phyloP scores from a whole-genome alignment of 2,113 vertebrate species.

The Numida meleagris region DNA sequence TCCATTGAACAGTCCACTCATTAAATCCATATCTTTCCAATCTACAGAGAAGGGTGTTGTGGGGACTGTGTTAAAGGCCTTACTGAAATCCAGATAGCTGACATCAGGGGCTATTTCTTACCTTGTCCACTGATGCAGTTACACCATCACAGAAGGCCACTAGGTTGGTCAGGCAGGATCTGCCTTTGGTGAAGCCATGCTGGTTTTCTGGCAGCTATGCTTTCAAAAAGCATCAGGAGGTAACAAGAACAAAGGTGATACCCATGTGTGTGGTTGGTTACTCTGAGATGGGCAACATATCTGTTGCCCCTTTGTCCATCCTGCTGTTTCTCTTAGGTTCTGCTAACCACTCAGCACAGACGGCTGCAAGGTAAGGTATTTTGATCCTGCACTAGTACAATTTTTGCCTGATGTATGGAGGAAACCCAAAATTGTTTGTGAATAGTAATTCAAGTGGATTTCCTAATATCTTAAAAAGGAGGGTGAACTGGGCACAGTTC shows the following conservation, averaged over 20 bases:
- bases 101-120: too few relatives aligned
- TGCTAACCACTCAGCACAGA: neutral
- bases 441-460: neutral
- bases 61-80: too few relatives aligned
- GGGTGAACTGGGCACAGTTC: fast-evolving
- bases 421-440: neutral
- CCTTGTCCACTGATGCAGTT: too few relatives aligned
- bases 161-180: too few relatives aligned
- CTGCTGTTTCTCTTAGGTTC: neutral
- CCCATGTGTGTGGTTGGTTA: neutral
- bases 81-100: too few relatives aligned
- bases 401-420: neutral
- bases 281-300: too few relatives aligned
- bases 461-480: neutral
- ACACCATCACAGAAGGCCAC: too few relatives aligned
- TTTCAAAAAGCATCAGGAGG: neutral
- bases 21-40: too few relatives aligned
- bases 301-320: neutral
- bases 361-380: neutral
- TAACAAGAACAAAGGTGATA: neutral
- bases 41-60: too few relatives aligned
- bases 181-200: too few relatives aligned
- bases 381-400: neutral
- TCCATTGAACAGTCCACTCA: too few relatives aligned
- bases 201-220: fast-evolving